phyloP scores from a whole-genome alignment of 2,113 vertebrate genomes.

The Poicephalus gulielmi region DNA sequence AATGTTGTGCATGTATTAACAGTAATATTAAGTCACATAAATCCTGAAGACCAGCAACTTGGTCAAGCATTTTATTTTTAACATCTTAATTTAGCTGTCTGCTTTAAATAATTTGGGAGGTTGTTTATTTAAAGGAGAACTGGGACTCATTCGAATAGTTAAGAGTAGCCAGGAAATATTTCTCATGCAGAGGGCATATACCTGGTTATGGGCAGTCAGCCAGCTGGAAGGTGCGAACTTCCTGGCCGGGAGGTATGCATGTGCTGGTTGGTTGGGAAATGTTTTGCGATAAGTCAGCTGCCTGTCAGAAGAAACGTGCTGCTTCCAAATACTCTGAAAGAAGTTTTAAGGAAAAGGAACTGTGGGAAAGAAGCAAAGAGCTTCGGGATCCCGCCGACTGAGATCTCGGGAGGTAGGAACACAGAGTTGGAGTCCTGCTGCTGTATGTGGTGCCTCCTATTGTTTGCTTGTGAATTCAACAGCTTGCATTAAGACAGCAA shows the following conservation, averaged over 20 bases:
- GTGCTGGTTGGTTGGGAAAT: neutral
- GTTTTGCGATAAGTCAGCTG: neutral
- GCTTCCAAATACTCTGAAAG: neutral
- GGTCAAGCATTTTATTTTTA: neutral
- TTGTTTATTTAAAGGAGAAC: neutral
- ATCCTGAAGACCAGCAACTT: neutral
- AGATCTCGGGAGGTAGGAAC: neutral
- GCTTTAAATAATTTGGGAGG: neutral
- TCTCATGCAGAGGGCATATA: constrained; percentile 28
- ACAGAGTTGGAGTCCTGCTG: neutral
- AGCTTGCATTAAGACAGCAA: neutral
- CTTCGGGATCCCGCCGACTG: fast-evolving
- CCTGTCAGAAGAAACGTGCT: neutral
- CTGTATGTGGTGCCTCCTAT: neutral
- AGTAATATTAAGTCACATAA: neutral
- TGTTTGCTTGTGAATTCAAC: neutral
- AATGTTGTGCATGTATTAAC: neutral
- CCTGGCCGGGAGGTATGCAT: constrained; percentile 44
- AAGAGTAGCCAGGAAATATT: constrained; percentile 4
- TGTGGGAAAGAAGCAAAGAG: neutral
- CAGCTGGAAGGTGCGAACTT: constrained; percentile 51
- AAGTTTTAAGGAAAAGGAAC: neutral
- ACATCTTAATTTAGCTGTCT: neutral
- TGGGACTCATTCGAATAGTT: neutral
- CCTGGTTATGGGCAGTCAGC: constrained; percentile 4